Percentiles rank a stretch among this genome's conserved stretches.
These are phyloP conservation scores for Fistularia tabacaria DNA, from an alignment of 2,797 vertebrate genomes.

Conservation along the genomic window DNA sequence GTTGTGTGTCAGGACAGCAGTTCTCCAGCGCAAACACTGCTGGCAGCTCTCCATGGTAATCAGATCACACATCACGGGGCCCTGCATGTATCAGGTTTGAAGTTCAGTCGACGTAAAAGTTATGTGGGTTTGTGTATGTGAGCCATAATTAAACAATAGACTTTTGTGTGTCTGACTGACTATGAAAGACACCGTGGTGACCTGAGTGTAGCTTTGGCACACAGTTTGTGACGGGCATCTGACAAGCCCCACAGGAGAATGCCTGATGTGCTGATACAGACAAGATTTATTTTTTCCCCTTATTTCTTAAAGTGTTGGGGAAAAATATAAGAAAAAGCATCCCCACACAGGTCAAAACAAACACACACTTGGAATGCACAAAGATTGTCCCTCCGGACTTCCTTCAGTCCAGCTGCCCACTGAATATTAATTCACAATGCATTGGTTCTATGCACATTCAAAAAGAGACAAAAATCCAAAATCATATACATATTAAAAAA, in stretches of 20 bases:
- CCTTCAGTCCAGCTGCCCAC: no score
- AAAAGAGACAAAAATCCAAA: no score
- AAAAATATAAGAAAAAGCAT: neutral
- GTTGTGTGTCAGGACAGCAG: conserved; percentile 30
- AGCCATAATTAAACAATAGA: conserved; percentile 1
- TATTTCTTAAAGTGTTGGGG: conserved; percentile 22
- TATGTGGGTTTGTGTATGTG: conserved; percentile 4
- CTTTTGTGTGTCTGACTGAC: conserved; percentile 2
- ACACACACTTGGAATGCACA: conserved; percentile 14
- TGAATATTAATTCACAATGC: no score
- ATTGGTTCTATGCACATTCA: no score
- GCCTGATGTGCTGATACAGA: conserved; percentile 67
- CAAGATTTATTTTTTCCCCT: conserved; percentile 47
- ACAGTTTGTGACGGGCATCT: conserved; percentile 55
- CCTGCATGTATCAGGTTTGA: conserved; percentile 30
- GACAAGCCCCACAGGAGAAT: conserved; percentile 62
- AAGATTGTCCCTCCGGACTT: conserved; percentile 4
- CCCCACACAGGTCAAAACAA: conserved; percentile 7
- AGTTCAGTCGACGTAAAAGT: conserved; percentile 55
- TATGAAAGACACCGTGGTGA: conserved; percentile 52
- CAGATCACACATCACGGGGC: conserved; percentile 51
- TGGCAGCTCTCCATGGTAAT: conserved; percentile 61
- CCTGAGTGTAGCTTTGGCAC: conserved; percentile 29
- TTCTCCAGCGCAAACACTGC: conserved; percentile 51
- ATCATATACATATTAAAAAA: no score